Evolutionary conservation across 2,888 invertebrate species (phyloP).

Genomic region (Galerucella calmariensis): DNA sequence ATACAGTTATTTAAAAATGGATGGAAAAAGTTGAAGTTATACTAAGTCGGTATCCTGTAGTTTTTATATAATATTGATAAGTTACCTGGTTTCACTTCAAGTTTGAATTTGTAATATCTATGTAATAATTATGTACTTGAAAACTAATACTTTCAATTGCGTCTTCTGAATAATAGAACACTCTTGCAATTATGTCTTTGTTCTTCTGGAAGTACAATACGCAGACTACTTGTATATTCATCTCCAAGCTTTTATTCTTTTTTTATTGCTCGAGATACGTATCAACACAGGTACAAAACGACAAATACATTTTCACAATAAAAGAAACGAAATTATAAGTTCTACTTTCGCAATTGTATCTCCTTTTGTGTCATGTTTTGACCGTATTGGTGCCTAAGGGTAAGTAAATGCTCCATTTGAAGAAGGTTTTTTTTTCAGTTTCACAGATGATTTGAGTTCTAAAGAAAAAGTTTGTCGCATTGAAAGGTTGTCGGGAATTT

Average conservation of each 20-base stretch:
- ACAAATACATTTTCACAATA: slow-evolving; percentile 10
- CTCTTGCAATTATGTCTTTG: neutral
- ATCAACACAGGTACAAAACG: slow-evolving; percentile 1
- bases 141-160: neutral
- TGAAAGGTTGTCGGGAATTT: slow-evolving; percentile 29
- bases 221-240: neutral
- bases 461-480: slow-evolving; percentile 30
- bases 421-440: slow-evolving; percentile 6
- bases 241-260: neutral
- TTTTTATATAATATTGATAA: too few species aligned
- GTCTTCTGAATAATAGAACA: neutral
- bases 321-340: slow-evolving; percentile 11
- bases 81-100: too few species aligned
- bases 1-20: too few species aligned
- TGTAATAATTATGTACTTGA: neutral
- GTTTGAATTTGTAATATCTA: neutral
- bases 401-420: slow-evolving; percentile 9
- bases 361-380: slow-evolving; percentile 8
- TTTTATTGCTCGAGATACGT: neutral
- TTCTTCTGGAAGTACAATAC: neutral
- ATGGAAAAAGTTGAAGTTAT: too few species aligned
- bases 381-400: slow-evolving; percentile 2
- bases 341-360: slow-evolving; percentile 19
- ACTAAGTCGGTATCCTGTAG: too few species aligned
- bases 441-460: slow-evolving; percentile 27